A percentile compares a stretch with the other conserved stretches of the same genome.
Conservation (phyloP, 2,797 vertebrate species). For the Acanthurus lineatus region DNA sequence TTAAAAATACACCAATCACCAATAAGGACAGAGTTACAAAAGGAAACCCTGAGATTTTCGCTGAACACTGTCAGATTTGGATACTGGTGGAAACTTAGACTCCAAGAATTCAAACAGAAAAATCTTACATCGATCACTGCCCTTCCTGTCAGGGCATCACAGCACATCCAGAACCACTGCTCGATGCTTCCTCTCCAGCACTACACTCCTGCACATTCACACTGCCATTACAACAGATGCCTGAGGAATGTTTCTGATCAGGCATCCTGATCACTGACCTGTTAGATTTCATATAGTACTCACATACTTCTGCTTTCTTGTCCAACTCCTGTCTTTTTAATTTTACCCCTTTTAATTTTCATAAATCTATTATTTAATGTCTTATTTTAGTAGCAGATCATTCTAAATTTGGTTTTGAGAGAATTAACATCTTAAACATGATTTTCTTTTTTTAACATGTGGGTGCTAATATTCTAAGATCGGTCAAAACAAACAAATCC, state of each 20-base stretch:
- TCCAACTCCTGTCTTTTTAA: neutral
- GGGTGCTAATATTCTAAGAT: too few relatives aligned
- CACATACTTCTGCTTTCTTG: neutral
- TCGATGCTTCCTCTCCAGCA: neutral
- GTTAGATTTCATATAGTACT: neutral
- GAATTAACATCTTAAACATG: too few relatives aligned
- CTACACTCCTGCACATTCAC: neutral
- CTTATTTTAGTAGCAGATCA: neutral
- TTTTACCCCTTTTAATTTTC: neutral
- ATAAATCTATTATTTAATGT: neutral
- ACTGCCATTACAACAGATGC: neutral
- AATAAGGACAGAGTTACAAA: too few relatives aligned
- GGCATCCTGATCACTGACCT: neutral
- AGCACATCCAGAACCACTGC: neutral
- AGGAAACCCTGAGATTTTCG: too few relatives aligned
- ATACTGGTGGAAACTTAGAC: neutral
- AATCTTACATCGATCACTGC: neutral
- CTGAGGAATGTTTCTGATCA: neutral
- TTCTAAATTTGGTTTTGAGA: neutral
- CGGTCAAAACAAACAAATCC: neutral
- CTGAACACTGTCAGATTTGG: too few relatives aligned
- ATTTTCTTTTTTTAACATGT: too few relatives aligned
- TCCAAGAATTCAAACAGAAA: neutral
- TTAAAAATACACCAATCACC: neutral
- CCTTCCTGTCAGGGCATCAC: neutral